Conservation (phyloP, 2,113 vertebrate genomes). For the Macquaria ambigua region DNA sequence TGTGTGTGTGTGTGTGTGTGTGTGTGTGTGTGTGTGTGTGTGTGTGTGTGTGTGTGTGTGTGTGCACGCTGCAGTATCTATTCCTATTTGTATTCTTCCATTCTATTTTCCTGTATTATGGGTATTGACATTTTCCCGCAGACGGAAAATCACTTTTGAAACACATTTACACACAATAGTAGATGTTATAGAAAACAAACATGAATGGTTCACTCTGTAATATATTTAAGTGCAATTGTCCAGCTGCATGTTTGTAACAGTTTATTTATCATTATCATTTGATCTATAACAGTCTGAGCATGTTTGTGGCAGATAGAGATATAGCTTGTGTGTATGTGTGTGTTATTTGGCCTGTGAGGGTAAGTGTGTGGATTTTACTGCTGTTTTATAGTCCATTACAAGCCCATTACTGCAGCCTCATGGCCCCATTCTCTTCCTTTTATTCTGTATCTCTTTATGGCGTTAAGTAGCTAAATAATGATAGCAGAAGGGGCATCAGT, state of each 20-base stretch:
- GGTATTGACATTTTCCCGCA: slow-evolving; percentile 27
- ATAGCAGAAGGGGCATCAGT: slow-evolving; percentile 42
- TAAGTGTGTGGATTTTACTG: slow-evolving; percentile 61
- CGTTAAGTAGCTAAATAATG: slow-evolving; percentile 67
- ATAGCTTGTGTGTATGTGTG: not conserved
- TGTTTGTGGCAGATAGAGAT: slow-evolving; percentile 26
- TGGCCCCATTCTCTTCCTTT: slow-evolving; percentile 64
- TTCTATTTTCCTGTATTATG: slow-evolving; percentile 13
- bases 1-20: not conserved
- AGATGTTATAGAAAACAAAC: slow-evolving; percentile 9
- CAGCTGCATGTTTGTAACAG: not conserved
- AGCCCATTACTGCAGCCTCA: slow-evolving; percentile 62
- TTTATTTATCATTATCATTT: slow-evolving; percentile 30
- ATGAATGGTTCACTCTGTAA: not conserved
- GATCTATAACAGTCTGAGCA: slow-evolving; percentile 13
- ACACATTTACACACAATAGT: not conserved
- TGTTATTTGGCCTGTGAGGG: slow-evolving; percentile 39
- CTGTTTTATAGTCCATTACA: slow-evolving; percentile 71
- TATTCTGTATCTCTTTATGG: slow-evolving; percentile 63
- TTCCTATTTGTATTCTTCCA: slow-evolving; percentile 26
- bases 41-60: slow-evolving; percentile 5
- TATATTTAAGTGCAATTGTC: slow-evolving; percentile 12
- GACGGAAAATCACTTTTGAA: slow-evolving; percentile 29
- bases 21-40: not conserved
- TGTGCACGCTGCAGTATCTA: slow-evolving; percentile 1